Conservation (phyloP, 2,888 invertebrate species). For the Ectemnius lituratus region DNA sequence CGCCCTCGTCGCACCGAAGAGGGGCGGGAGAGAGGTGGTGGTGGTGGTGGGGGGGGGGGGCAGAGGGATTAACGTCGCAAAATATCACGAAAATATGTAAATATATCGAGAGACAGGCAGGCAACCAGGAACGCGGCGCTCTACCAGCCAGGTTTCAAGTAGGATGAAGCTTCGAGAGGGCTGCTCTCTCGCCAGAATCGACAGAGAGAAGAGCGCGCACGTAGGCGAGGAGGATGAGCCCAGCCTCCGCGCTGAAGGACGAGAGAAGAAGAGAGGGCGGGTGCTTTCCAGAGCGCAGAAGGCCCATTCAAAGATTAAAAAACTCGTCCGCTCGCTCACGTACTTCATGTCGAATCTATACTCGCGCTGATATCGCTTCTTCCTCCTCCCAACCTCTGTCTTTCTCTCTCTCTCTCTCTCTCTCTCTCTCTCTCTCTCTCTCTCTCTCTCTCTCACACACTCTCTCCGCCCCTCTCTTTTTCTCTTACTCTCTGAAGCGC, state of each 20-base stretch:
- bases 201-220: constrained; percentile 14
- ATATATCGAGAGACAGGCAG: constrained; percentile 66
- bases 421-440: background rate
- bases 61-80: constrained; percentile 69
- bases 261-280: constrained; percentile 20
- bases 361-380: constrained; percentile 44
- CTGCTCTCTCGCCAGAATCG: constrained; percentile 41
- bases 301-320: constrained; percentile 70
- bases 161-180: constrained; percentile 62
- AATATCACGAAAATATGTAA: constrained; percentile 73
- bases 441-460: background rate
- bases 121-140: constrained; percentile 28
- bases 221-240: constrained; percentile 11
- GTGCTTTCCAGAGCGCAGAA: constrained; percentile 56
- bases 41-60: constrained; percentile 30
- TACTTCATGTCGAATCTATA: constrained; percentile 62
- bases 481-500: constrained; percentile 11
- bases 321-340: constrained; percentile 56
- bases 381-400: background rate
- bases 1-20: constrained; percentile 58
- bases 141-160: constrained; percentile 51
- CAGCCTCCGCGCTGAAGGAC: background rate
- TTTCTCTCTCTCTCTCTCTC: background rate
- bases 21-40: constrained; percentile 18
- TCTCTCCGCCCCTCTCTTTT: no score